A percentile compares a stretch with the other conserved stretches of the same genome.
phyloP scores from a whole-genome alignment of 2,113 vertebrate species.

The Strix uralensis region DNA sequence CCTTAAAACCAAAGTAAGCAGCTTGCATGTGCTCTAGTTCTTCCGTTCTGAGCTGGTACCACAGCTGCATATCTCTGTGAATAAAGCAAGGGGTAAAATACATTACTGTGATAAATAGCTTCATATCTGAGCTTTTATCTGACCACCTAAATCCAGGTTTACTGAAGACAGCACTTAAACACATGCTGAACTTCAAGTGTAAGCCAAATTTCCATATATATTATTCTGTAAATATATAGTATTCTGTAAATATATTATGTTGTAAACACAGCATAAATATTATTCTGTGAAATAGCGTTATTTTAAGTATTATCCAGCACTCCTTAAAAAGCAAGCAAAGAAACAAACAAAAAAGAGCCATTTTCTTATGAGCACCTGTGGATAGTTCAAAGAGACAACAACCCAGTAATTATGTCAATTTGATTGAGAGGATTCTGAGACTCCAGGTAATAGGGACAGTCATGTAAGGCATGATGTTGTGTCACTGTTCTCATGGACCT shows the following conservation, averaged over 20 bases:
- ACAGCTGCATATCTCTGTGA: constrained; percentile 78
- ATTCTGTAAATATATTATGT: no score
- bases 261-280: neutral
- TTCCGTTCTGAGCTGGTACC: constrained; percentile 77
- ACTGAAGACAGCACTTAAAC: neutral
- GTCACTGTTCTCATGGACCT: neutral
- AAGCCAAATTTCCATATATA: neutral
- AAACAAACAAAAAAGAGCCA: neutral
- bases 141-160: neutral
- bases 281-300: neutral
- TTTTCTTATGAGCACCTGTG: neutral
- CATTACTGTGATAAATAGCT: neutral
- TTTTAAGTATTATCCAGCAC: neutral
- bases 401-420: neutral
- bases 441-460: neutral
- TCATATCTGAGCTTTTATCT: neutral
- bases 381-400: neutral
- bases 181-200: neutral
- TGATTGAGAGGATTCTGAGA: neutral
- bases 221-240: neutral
- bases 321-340: neutral
- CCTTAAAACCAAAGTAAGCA: constrained; percentile 75
- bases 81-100: constrained; percentile 15
- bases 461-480: neutral
- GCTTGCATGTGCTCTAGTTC: constrained; percentile 74